phyloP scores from a whole-genome alignment of 1,140 invertebrate species.

The Leptinotarsa lineolata region DNA sequence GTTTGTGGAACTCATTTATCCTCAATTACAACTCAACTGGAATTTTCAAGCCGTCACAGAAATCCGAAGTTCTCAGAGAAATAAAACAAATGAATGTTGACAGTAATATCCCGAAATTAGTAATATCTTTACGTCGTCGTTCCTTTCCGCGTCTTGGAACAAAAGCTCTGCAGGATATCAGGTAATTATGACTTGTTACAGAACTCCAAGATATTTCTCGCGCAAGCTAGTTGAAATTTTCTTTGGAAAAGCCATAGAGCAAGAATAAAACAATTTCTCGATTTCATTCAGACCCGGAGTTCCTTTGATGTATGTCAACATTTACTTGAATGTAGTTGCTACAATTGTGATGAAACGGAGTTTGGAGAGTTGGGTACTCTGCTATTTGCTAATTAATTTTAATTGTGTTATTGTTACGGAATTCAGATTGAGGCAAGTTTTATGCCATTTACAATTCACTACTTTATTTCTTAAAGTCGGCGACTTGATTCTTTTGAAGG shows the following conservation, averaged over 20 bases:
- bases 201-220: not conserved
- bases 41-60: not conserved
- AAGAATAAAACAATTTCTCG: too few species aligned
- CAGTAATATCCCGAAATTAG: constrained; percentile 5
- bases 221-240: not conserved
- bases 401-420: not conserved
- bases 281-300: not conserved
- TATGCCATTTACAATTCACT: not conserved
- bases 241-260: not conserved
- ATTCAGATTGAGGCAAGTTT: not conserved
- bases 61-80: not conserved
- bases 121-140: not conserved
- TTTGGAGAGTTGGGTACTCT: not conserved
- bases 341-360: not conserved
- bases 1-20: too few species aligned
- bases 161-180: constrained; percentile 6
- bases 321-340: not conserved
- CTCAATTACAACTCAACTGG: too few species aligned
- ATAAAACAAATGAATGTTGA: not conserved
- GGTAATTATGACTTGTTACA: not conserved
- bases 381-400: constrained; percentile 7
- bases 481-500: not conserved
- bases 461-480: not conserved
- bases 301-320: constrained; percentile 5
- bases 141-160: not conserved